phyloP scores from a whole-genome alignment of 2,888 invertebrate species.

The Deladenus siricidicola region DNA sequence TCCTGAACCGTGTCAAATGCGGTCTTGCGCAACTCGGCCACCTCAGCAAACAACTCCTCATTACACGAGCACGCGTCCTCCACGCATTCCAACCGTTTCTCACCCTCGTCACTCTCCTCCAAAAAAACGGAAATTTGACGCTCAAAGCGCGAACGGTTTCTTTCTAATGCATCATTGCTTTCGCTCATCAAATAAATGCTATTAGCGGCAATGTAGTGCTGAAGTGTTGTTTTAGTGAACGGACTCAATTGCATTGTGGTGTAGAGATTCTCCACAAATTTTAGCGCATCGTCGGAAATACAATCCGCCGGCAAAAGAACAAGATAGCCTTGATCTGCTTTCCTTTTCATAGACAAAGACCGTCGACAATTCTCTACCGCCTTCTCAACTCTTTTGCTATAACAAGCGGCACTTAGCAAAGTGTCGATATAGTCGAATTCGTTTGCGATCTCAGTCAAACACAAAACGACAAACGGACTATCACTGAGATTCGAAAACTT shows the following conservation, averaged over 20 bases:
- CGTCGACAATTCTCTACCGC: no score
- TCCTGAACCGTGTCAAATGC: constrained; percentile 19
- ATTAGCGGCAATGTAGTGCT: constrained; percentile 9
- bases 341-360: no score
- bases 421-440: constrained; percentile 16
- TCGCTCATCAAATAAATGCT: constrained; percentile 17
- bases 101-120: background rate
- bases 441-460: constrained; percentile 17
- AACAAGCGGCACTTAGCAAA: constrained; percentile 19
- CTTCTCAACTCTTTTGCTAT: background rate
- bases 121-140: background rate
- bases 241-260: no score
- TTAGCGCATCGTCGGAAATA: no score
- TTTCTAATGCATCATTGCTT: constrained; percentile 10
- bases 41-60: constrained; percentile 17
- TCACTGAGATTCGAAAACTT: constrained; percentile 14
- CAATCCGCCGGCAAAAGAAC: constrained; percentile 15
- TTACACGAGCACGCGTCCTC: constrained; percentile 26
- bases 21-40: constrained; percentile 17
- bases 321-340: constrained; percentile 12
- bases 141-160: constrained; percentile 14
- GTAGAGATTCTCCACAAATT: no score
- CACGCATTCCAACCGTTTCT: constrained; percentile 3
- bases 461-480: constrained; percentile 17
- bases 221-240: constrained; percentile 9